Conservation (phyloP, 2,888 invertebrate genomes). For the Caenorhabditis panamensis region DNA sequence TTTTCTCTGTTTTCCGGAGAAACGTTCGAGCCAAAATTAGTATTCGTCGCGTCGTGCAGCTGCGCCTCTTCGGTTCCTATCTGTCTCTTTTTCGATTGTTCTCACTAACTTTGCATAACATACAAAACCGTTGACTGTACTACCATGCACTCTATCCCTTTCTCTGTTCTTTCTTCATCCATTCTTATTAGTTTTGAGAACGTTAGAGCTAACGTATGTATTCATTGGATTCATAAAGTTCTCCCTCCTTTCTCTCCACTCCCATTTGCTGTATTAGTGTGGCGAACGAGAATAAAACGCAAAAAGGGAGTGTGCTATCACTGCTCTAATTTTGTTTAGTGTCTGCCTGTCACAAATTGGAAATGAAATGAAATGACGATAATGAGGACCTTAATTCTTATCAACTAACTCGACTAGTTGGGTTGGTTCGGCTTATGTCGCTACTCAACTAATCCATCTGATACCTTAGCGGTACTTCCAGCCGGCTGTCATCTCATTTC, state of each 20-base stretch:
- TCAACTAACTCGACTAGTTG: slow-evolving; percentile 5
- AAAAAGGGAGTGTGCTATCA: slow-evolving; percentile 15
- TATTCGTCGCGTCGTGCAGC: slow-evolving; percentile 25
- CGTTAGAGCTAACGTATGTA: no score
- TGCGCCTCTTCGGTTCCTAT: background rate
- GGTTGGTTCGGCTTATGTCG: no score
- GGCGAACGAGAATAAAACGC: slow-evolving; percentile 30
- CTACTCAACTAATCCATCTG: no score
- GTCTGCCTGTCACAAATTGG: slow-evolving; percentile 44
- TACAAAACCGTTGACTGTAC: background rate
- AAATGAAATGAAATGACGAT: slow-evolving; percentile 27
- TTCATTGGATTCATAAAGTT: background rate
- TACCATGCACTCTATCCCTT: no score
- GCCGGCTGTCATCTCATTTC: background rate
- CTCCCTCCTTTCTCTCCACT: background rate
- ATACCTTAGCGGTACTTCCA: no score
- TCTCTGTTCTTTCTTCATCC: no score
- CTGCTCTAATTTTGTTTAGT: slow-evolving; percentile 48
- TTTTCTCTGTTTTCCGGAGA: background rate
- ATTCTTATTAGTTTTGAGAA: no score
- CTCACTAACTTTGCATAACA: slow-evolving; percentile 12
- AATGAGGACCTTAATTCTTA: slow-evolving; percentile 52
- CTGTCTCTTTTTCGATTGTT: slow-evolving; percentile 5
- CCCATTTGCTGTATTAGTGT: slow-evolving; percentile 8
- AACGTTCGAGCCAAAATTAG: slow-evolving; percentile 21